Base-by-base conservation (phyloP, 2,888 invertebrate species). In the Graphium colonna region DNA sequence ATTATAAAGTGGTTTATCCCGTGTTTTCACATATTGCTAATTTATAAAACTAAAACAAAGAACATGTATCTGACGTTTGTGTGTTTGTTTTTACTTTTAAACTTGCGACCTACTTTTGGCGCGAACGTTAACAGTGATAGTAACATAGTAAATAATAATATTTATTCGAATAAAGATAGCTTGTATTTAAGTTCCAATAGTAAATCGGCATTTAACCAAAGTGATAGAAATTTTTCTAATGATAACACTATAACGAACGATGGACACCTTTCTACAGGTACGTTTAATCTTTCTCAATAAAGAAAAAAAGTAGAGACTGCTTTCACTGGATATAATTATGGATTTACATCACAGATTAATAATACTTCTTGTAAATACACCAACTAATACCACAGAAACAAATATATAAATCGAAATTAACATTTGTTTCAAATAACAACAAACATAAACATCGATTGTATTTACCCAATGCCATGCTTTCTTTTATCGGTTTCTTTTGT, bases 1-100 rank as follows among this genome's bases (percentile, higher is more conserved):
- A 82, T 90, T 31, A 90, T 90, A 41, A 89, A 84, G 67, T 89
- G 89, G 88, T 87, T 87, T 48, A 82, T 88, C 59, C 87, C 86
- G 53, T 87, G 88, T 68, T 84, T 87, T 58, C 84, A 83, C 61
- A 75, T 84, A 51, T 68, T 87, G 65, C 75, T 75, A 70, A 47
- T 60, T 39, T 60, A 62, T 57, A 65, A 64, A 38, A 18, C 46
- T 55, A 57, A 60, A 46, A 79, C 73, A 72, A 75, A 73, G 65
- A 68, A 66, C 47, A 36, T 59, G 13, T 61, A 62, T 43, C 61
- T 78, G 69, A 74, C 63, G 57, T 65, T 69, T 15, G 51, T 82
- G 43, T 77, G 66, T 76, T 74, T 82, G 58, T 75, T 82, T 75
- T 77, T 84, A 67, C 67, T 82, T 77, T 78, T 81, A 61, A 75